Base-by-base conservation (phyloP, 2,797 vertebrate species). In the Molothrus ater region DNA sequence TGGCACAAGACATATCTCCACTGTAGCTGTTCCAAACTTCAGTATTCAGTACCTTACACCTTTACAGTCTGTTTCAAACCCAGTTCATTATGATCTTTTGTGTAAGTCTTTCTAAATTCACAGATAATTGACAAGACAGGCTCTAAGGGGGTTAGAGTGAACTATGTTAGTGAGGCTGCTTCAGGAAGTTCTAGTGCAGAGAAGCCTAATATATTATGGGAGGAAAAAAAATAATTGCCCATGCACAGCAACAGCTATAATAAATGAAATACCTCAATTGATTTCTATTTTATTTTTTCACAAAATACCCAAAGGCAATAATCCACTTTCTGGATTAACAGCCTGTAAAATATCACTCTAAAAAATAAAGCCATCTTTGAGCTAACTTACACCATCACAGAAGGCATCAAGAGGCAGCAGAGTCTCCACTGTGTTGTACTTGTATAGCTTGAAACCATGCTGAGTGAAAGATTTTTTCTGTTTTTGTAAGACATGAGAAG, bases 261-360 rank as follows among this genome's bases (percentile, higher is more conserved):
- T 85, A 91, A 90, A 94, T 86, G 16, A 88, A 97, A 92, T 92
- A 91, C 24, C 47, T 88, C 53, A 6, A 45, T 84, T 95, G 66
- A 89, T 88, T 96, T 92, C 63, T 78, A 5, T 93, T 93, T 88
- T 92, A 17, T 86, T 94, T 95, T 95, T 92, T 59, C 36, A 87
- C 40, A 68, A 70, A 94, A 92, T 92, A 59, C 85, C 92, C 83
- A 74, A 93, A 90, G 95, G 88, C 74, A 94, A 80, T 89, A 95
- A 91, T 91, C 72, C 73, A 70, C 86, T 94, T 87, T 80, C 74
- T 93, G 68, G 83, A 95, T 95, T 96, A 96, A 96, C 43, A 87
- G 66, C 36, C 85, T 91, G 89, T 95, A 91, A 96, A 96, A 94
- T 91, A 93, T 79, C 47, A 25, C 45, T 34, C 48, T 86, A 45